Base-by-base conservation (phyloP, 2,113 vertebrate species). In the Tapirus terrestris region DNA sequence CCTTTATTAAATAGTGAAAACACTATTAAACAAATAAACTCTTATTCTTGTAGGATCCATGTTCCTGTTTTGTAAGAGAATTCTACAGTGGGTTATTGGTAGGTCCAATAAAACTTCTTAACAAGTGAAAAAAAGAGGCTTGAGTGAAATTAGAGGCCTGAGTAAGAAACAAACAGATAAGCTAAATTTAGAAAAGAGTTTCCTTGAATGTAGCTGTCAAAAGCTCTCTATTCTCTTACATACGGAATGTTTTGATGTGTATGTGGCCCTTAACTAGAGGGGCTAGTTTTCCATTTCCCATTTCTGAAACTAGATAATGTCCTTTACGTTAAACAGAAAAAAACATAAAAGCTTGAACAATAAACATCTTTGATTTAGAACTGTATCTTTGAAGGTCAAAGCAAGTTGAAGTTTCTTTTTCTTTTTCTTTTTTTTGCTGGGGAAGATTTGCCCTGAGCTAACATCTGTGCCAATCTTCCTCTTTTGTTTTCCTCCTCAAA, bases 151-250 rank as follows among this genome's bases (percentile, higher is more conserved):
- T 85, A 85, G 17, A 94, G 21, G 1, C 31, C 51, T 82, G 11
- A 60, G 5, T 33, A 39, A 86, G 58, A 29, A 86, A 73, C 27
- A 94, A 93, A 75, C 60, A 65, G 72, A 53, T 31, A 84, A 86
- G 72, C 95, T 75, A 89, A 76, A 93, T 88, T 96, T 33, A 72
- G 48, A 51, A 80, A 61, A 84, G 16, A 56, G 23, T 94, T 63
- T 51, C 14, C 36, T 94, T 89, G 36, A 63, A 14, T 58, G 5
- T 88, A 79, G 76, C 48, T 80, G 36, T 94, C 14, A 43, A 94
- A 97, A 72, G 23, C 2, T 65, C 60, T 65, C 6, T 56, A 33
- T 31, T 56, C 6, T 96, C 39, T 45, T 63, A 94, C 82, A 43
- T 67, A 75, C 9, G 27, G 67, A 80, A 75, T 53, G 80, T 13